These are phyloP conservation scores for Pangasianodon gigas DNA, from an alignment of 2,113 vertebrate genomes.

Conservation along the genomic window DNA sequence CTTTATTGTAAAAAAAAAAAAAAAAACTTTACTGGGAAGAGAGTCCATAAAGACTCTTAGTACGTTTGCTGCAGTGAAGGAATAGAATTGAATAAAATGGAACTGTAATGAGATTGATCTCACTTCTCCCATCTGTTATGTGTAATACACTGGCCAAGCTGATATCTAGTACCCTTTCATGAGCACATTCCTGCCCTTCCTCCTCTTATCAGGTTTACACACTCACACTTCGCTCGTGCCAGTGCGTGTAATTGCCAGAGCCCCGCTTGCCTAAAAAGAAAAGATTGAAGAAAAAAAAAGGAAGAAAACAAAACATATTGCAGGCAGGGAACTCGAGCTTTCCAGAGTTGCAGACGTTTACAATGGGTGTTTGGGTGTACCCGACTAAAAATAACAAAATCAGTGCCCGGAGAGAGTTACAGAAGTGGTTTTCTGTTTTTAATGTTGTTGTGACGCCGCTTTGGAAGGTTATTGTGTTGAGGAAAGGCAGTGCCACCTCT, in stretches of 20 bases:
- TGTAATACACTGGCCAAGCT: background rate
- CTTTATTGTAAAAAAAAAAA: background rate
- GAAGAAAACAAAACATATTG: conserved; percentile 56
- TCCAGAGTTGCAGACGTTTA: conserved; percentile 47
- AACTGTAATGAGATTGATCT: background rate
- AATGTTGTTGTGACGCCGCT: conserved; percentile 45
- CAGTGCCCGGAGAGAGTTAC: conserved; percentile 59
- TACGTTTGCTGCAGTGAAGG: background rate
- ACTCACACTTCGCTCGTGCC: conserved; percentile 57
- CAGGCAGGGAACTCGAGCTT: conserved; percentile 46
- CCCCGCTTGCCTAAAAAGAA: conserved; percentile 7
- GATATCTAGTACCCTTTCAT: conserved; percentile 62
- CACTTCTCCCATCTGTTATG: background rate
- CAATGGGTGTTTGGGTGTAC: conserved; percentile 62
- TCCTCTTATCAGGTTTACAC: conserved; percentile 69
- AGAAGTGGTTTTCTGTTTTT: conserved; percentile 39
- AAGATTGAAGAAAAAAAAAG: conserved; percentile 42
- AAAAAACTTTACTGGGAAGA: background rate
- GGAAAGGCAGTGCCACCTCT: conserved; percentile 42
- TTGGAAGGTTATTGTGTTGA: conserved; percentile 62
- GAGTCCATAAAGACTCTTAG: background rate
- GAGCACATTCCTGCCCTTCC: conserved; percentile 57
- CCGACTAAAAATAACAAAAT: conserved; percentile 64
- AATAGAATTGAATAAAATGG: background rate
- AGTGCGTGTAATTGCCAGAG: conserved; percentile 64